Evolutionary conservation across 2,888 invertebrate species (phyloP), one percentile per base, ranked within the genome.

Genomic region (Morpho deidamia): DNA sequence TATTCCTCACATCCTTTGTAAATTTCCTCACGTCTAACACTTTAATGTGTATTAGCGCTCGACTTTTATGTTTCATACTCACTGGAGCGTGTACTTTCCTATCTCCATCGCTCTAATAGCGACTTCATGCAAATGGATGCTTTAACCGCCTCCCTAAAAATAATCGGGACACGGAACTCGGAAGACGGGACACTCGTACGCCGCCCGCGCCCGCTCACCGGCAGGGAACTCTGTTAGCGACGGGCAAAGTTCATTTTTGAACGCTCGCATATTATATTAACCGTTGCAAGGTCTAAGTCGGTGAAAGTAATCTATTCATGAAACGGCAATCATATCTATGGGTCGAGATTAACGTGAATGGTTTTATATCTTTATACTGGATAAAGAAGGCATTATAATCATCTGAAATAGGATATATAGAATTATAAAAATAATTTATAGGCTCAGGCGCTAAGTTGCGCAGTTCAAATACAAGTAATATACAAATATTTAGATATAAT

Each of bases 121-220:
- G 41, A 51, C 43, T 47, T 55, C 45, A 55, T 55, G 55, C 55
- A 51, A 55, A 55, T 35, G 37, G 40, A 39, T 2, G 11, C 44
- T 40, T 34, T 43, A 23, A 51, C 38, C 45, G 38, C 51, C 39
- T 51, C 55, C 51, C 43, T 51, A 48, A 49, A 56, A 51, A 56
- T 53, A 55, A 53, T 57, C 57, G 51, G 51, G 43, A 44, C 51
- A 38, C 53, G 47, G 57, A 55, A 54, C 44, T 51, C 53, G 53
- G 45, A 57, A 57, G 55, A 53, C 55, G 53, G 47, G 55, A 59
- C 42, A 49, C 46, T 43, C 23, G 33, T 34, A 47, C 47, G 10
- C 9, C 35, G 10, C 35, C 10, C 35, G 35, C 8, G 8, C 35
- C 10, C 10, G 8, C 35, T 3, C 8, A 3, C 35, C 35, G 8